Evolutionary conservation across 1,140 invertebrate species (phyloP).

Genomic region (Neodiprion virginianus): DNA sequence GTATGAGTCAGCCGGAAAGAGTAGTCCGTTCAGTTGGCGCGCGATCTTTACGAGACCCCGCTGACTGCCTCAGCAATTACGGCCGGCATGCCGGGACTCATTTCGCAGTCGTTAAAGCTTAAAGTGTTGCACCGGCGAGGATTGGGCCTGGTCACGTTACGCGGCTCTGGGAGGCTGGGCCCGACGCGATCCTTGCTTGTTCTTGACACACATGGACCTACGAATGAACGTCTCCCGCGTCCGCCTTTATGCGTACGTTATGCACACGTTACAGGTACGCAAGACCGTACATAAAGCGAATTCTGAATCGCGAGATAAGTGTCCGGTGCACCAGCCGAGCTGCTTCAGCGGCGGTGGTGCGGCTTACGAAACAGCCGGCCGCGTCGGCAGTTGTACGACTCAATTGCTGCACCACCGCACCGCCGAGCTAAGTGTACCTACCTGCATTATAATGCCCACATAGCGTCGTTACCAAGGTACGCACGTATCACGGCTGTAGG

Average conservation of each 20-base stretch:
- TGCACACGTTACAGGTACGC: neutral
- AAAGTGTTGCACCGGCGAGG: conserved; percentile 23
- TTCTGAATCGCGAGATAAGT: too few relatives aligned
- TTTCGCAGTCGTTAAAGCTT: conserved; percentile 28
- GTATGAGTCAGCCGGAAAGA: conserved; percentile 12
- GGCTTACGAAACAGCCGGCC: too few relatives aligned
- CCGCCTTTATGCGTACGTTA: too few relatives aligned
- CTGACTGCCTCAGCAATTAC: conserved; percentile 24
- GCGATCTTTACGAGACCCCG: conserved; percentile 19
- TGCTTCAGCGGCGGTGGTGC: too few relatives aligned
- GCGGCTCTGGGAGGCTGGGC: neutral
- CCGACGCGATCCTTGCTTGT: neutral
- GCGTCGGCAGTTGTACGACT: too few relatives aligned
- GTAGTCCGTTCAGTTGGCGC: neutral
- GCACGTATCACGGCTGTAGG: too few relatives aligned
- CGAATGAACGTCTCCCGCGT: too few relatives aligned
- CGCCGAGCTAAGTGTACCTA: too few relatives aligned
- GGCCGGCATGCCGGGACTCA: conserved; percentile 22
- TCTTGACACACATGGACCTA: neutral
- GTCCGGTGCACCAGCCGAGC: too few relatives aligned
- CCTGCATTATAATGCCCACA: too few relatives aligned
- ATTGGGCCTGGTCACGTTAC: conserved; percentile 21
- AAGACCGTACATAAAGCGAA: neutral
- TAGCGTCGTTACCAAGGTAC: too few relatives aligned
- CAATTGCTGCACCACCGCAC: too few relatives aligned